Evolutionary conservation across 2,113 vertebrate species (phyloP), one percentile per base, ranked within the genome.

Genomic region (Dicrurus megarhynchus): DNA sequence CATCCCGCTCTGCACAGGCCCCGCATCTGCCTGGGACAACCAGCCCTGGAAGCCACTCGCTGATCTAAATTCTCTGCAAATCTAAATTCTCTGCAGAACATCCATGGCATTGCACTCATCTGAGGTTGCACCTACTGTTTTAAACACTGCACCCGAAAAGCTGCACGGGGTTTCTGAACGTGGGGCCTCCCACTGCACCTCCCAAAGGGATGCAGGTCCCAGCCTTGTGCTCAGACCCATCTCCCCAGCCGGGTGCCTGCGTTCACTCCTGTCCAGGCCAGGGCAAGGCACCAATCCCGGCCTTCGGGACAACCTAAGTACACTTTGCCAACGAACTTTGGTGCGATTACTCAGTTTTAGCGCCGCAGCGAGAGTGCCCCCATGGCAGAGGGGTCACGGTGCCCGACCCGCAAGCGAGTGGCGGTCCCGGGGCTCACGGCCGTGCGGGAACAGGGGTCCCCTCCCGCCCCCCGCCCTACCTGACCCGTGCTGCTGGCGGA

Each of bases 401-500:
- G 59, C 47, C 74, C 63, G 37, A 4, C n/a, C 42, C 11, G 8
- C 23, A 4, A 8, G 20, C 0, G 33, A 26, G 28, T 0, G 4
- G 47, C 16, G 6, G 46, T 3, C 7, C 14, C 9, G 10, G 49
- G 49, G 23, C 61, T 42, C 52, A 2, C 3, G 1, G n/a, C 46
- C 41, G 16, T 32, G 84, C 44, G 44, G 44, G 52, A 22, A 2
- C 32, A 7, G 39, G 19, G 61, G 3, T 57, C 18, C 76, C 59
- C 26, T 44, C 42, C 35, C 85, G 33, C 10, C 11, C 42, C 59
- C 27, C 35, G 69, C 78, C 98, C 98, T 97, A 99, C 99, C 99
- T 44, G 98, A 98, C 85, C 98, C 97, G 19, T 98, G 98, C 91
- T 98, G 98, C 97, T 98, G 99, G 84, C 98, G 97, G 91, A 98